Base-by-base conservation (phyloP, 1,140 invertebrate genomes). In the Zaprionus tsacasi region DNA sequence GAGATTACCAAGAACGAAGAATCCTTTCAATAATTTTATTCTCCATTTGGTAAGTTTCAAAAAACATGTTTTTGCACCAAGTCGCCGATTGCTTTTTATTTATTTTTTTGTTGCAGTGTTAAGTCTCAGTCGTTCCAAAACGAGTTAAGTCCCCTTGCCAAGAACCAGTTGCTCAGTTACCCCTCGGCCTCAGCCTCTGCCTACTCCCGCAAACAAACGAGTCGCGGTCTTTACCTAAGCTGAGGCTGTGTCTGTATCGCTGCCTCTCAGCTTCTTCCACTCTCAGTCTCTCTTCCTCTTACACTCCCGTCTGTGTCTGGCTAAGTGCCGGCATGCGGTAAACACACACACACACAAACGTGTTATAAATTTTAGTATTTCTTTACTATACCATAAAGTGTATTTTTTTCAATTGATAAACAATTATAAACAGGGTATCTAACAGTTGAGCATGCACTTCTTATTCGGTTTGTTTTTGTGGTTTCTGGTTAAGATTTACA, bases 111-210 rank as follows among this genome's bases (percentile, higher is more conserved):
- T 78, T 82, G 43, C 76, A 82, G 61, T 61, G 64, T 68, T 33
- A 58, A 43, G 45, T 30, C 54, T 35, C 36, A 35, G 17, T 54
- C 40, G n/a, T 36, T 66, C 36, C 50, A 35, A 88, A 88, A 88
- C 82, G 82, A 87, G 82, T 86, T 86, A 67, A 79, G 77, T 87
- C 33, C 40, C 40, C 40, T n/a, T 15, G 83, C 79, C 70, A 79
- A 87, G 82, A 87, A 87, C 82, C 82, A 88, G 82, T 87, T 87
- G 59, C 59, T 70, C 27, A 30, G 58, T 70, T 70, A 43, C 68
- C n/a, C n/a, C n/a, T 7, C 40, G 40, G 40, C 6, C n/a, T 36
- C 65, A 55, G 65, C 57, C 68, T 68, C 65, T 36, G 35, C 21
- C 45, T 50, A 55, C 73, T 72, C 60, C 70, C 54, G 48, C 63